Conservation (phyloP, 2,797 vertebrate genomes). For the Anableps anableps region DNA sequence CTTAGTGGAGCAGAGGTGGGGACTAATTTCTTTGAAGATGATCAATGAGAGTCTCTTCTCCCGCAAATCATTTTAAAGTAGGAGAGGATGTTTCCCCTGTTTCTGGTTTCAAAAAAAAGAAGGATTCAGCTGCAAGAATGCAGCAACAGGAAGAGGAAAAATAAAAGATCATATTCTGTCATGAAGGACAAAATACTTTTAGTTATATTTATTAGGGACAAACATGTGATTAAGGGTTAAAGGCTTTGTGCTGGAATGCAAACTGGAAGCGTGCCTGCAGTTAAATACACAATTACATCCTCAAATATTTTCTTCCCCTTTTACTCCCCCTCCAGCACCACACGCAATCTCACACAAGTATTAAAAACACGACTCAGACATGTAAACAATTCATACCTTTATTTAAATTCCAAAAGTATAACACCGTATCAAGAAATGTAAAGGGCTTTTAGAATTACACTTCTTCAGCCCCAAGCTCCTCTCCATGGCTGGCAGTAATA, state of each 20-base stretch:
- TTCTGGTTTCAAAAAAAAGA: background rate
- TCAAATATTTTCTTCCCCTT: background rate
- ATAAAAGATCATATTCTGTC: background rate
- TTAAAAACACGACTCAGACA: background rate
- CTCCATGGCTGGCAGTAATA: slow-evolving; percentile 32
- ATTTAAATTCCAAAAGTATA: slow-evolving; percentile 25
- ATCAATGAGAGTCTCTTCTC: slow-evolving; percentile 29
- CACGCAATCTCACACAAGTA: background rate
- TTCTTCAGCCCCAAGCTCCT: slow-evolving; percentile 7
- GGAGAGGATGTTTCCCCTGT: background rate
- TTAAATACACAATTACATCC: slow-evolving; percentile 22
- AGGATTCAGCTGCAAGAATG: background rate
- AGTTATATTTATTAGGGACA: background rate
- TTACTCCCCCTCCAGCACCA: background rate
- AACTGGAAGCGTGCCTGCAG: slow-evolving; percentile 25
- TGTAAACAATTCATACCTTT: slow-evolving; percentile 21
- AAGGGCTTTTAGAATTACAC: slow-evolving; percentile 26
- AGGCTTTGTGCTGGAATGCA: slow-evolving; percentile 5
- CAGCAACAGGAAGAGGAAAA: background rate
- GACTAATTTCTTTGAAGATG: slow-evolving; percentile 24
- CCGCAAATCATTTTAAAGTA: slow-evolving; percentile 18
- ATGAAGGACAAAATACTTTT: background rate
- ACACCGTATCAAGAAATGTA: background rate
- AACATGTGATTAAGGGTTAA: background rate
- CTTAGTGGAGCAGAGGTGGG: slow-evolving; percentile 17